Base-by-base conservation (phyloP, 2,888 invertebrate species). In the Melolontha melolontha region DNA sequence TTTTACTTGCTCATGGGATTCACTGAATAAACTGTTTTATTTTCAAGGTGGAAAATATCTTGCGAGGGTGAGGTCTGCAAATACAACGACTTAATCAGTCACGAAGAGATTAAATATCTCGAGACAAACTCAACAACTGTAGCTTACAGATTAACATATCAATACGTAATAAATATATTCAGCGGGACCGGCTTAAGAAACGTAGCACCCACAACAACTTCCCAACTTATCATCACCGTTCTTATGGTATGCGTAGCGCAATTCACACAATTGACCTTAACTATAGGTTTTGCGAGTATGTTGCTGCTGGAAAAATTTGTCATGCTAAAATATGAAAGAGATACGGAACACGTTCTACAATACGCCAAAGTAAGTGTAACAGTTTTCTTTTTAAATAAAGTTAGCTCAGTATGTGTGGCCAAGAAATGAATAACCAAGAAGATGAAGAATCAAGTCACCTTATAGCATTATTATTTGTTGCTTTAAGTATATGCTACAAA, bases 91-190 rank as follows among this genome's bases (percentile, higher is more conserved):
- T 27, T 17, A 17, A 64, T 52, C 16, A 64, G 16, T 49, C 63
- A 63, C n/a, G 66, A 65, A 16, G 39, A 49, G 27, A 39, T 34
- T 34, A 16, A 40, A 1, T 57, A 57, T 6, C 11, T 34, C 6
- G 29, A 29, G 2, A 29, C 50, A 5, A 68, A 41, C 22, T 34
- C 12, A 4, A 14, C 62, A 1, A 50, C 29, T 4, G 57, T 47
- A 11, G 63, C 34, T 5, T 62, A 66, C 16, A 8, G 55, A 10
- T n/a, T 69, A 1, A 52, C 68, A 2, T 69, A 57, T 50, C 40
- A 52, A 40, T 66, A 70, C 51, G 66, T 70, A 2, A 49, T 71
- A 10, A 72, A 71, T 44, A 59, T 72, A 10, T 68, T 72, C 40
- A 69, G 68, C 8, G 49, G 57, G 2, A 68, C 70, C n/a, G 69